Evolutionary conservation across 35 echinoderm and acorn worm species (phyloP), one percentile per base, ranked within the genome.

Genomic region (Ophiothrix spiculata): DNA sequence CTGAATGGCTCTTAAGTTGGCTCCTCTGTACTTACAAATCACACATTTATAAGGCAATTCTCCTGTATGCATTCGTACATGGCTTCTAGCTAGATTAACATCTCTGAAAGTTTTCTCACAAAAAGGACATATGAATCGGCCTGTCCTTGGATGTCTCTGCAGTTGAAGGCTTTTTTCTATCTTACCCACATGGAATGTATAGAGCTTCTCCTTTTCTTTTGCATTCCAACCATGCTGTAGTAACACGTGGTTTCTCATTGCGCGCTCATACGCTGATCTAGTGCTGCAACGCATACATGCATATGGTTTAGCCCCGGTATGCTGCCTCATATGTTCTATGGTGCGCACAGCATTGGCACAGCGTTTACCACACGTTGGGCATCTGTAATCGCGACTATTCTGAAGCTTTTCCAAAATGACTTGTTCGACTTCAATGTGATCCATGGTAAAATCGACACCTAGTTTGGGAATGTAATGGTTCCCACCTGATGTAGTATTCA

Each of bases 261-360:
- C 60, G 3, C 60, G 17, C 16, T 69, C 60, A 25, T 69, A 69
- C 8, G 60, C 60, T 69, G 60, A 69, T 69, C 60, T 69, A 69
- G 60, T 69, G 60, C 60, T 69, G 60, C 60, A 69, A 1, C 25
- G 4, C 60, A 25, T 69, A 69, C 60, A 69, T n/a, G 60, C 60
- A 69, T 69, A 69, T 15, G 60, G 60, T 69, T 69, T 69, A 28
- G 60, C 60, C 8, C 60, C 60, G 1, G 60, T 69, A n/a, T 69
- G 60, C 23, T 69, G 60, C 25, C 60, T 69, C 60, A 69, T 69
- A n/a, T 69, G 60, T n/a, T 69, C 60, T 69, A 69, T 69, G 29
- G 60, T 69, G 29, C 60, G 60, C 29, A 69, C 60, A 15, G 60
- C 60, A 69, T 69, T 69, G 8, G 60, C 60, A 69, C 60, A 69